These are phyloP conservation scores for Caenorhabditis macrosperma DNA, from an alignment of 2,888 invertebrate genomes.

Conservation along the genomic window DNA sequence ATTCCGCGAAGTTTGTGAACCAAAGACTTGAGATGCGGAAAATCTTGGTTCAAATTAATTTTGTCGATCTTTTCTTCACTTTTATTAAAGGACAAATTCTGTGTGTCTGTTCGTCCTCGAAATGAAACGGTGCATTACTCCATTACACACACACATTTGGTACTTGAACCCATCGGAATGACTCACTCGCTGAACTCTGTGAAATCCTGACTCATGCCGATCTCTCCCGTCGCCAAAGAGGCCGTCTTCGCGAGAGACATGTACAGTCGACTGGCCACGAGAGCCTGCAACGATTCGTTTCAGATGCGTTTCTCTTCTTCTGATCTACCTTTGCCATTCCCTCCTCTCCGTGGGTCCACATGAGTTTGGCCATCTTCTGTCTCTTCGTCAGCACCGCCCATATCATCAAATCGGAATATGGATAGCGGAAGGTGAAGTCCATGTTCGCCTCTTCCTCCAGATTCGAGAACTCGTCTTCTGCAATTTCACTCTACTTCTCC, in stretches of 20 bases:
- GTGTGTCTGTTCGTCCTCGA: no score
- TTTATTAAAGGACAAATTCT: no score
- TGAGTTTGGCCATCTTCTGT: slow-evolving; percentile 90
- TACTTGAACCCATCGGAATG: no score
- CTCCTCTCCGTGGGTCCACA: slow-evolving; percentile 99
- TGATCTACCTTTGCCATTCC: slow-evolving; percentile 88
- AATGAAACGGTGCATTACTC: no score
- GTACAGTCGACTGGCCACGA: slow-evolving; percentile 85
- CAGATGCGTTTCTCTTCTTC: not conserved
- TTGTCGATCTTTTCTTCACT: no score
- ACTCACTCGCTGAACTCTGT: slow-evolving; percentile 63
- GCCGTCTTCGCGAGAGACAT: slow-evolving; percentile 98
- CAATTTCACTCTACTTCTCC: no score
- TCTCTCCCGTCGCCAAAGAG: slow-evolving; percentile 96
- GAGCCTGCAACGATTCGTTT: slow-evolving; percentile 41
- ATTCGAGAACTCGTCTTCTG: slow-evolving; percentile 58
- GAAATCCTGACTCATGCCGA: slow-evolving; percentile 82
- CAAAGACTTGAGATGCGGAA: no score
- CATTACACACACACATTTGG: no score
- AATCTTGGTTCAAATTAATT: no score
- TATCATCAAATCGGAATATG: slow-evolving; percentile 93
- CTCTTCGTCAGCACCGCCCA: slow-evolving; percentile 99
- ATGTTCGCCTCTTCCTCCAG: slow-evolving; percentile 60
- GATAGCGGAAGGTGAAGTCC: slow-evolving; percentile 83
- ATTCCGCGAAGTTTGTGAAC: no score